phyloP scores from a whole-genome alignment of 1,140 invertebrate species.

The Drosophila melanogaster region DNA sequence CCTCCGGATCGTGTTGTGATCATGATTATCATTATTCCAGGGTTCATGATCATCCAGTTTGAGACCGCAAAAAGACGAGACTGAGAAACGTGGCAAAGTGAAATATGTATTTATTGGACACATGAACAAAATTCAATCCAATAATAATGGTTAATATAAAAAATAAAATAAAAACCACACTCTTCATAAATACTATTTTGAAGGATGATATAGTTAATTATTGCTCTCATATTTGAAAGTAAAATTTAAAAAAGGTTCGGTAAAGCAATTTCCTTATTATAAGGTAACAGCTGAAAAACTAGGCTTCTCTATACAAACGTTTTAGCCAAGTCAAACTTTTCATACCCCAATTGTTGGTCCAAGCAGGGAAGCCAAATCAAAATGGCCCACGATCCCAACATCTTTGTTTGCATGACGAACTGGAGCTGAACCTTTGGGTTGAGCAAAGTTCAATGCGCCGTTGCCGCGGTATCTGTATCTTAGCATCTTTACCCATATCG shows the following conservation, averaged over 20 bases:
- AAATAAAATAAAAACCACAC: too few relatives aligned
- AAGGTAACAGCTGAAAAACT: background rate
- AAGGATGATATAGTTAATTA: too few relatives aligned
- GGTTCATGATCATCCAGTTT: slow-evolving; percentile 34
- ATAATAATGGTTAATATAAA: slow-evolving; percentile 77
- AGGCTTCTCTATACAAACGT: background rate
- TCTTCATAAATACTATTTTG: too few relatives aligned
- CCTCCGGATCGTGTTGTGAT: slow-evolving; percentile 9
- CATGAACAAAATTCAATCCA: slow-evolving; percentile 42
- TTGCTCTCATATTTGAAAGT: too few relatives aligned
- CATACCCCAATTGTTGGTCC: background rate
- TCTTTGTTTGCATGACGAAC: slow-evolving; percentile 51
- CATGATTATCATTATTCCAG: slow-evolving; percentile 2
- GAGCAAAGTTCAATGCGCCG: slow-evolving; percentile 74
- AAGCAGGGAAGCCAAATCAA: slow-evolving; percentile 25
- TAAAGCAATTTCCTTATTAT: too few relatives aligned
- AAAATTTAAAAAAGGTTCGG: too few relatives aligned
- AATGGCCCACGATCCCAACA: slow-evolving; percentile 25
- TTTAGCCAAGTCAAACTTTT: background rate
- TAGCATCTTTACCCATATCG: slow-evolving; percentile 14
- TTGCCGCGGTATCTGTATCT: slow-evolving; percentile 23
- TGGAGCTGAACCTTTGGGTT: slow-evolving; percentile 70
- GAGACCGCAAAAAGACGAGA: slow-evolving; percentile 60
- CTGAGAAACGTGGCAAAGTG: slow-evolving; percentile 25
- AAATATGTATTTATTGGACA: slow-evolving; percentile 25